Percentiles rank a stretch among this genome's conserved stretches.
Conservation (phyloP, 2,888 invertebrate genomes). For the Melikaiella ostensackeni region DNA sequence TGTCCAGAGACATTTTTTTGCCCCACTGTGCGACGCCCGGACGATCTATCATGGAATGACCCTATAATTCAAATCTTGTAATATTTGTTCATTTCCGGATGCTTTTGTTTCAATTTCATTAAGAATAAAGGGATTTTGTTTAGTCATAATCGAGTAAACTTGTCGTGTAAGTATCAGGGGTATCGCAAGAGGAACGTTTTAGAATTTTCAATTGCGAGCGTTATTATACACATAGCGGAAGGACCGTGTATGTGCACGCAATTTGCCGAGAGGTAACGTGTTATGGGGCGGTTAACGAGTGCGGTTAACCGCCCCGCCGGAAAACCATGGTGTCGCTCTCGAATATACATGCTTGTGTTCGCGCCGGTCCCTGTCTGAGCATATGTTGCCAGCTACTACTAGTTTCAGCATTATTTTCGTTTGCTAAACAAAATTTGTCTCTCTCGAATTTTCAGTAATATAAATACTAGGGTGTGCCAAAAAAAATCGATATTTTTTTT, state of each 20-base stretch:
- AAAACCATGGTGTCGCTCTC: constrained; percentile 74
- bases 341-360: constrained; percentile 70
- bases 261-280: constrained; percentile 68
- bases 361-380: constrained; percentile 71
- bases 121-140: not conserved
- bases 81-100: no score
- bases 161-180: not conserved
- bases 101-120: not conserved
- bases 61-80: no score
- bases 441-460: not conserved
- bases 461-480: no score
- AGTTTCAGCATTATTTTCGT: constrained; percentile 54
- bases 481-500: no score
- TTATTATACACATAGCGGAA: constrained; percentile 54
- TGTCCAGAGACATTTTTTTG: no score
- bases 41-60: no score
- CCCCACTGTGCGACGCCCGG: no score
- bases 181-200: constrained; percentile 41
- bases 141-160: not conserved
- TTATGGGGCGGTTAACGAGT: constrained; percentile 76
- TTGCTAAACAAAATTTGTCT: constrained; percentile 49
- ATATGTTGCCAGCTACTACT: constrained; percentile 74
- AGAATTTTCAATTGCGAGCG: constrained; percentile 52
- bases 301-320: constrained; percentile 75
- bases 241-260: constrained; percentile 56